These are phyloP conservation scores for Copsychus sechellarum DNA, from an alignment of 2,113 vertebrate genomes.

Conservation along the genomic window DNA sequence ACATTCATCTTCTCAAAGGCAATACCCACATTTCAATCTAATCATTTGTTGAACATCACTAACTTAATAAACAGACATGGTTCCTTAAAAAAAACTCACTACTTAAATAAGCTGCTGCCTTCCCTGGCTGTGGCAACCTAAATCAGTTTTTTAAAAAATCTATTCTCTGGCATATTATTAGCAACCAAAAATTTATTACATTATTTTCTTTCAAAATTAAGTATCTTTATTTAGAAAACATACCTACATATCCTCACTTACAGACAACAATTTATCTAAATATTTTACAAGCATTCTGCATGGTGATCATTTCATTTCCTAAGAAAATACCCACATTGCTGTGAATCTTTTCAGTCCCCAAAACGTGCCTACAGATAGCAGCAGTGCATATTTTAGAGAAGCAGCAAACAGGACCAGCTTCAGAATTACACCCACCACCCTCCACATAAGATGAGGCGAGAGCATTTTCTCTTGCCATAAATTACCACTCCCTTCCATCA, in stretches of 20 bases:
- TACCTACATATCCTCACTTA: not conserved
- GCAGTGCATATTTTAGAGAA: slow-evolving; percentile 21
- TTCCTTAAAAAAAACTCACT: not conserved
- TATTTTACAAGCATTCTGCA: not conserved
- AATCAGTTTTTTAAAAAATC: not conserved
- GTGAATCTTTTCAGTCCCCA: not conserved
- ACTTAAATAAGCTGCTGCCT: not conserved
- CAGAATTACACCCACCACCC: slow-evolving; percentile 43
- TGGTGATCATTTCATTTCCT: not conserved
- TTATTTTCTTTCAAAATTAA: not conserved
- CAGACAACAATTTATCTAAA: not conserved
- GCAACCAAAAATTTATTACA: not conserved
- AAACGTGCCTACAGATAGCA: not conserved
- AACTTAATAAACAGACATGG: not conserved
- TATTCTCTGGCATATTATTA: not conserved
- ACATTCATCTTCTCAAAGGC: not conserved
- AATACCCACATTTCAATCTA: not conserved
- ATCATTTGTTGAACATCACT: not conserved
- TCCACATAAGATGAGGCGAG: not conserved
- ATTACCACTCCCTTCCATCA: slow-evolving; percentile 22
- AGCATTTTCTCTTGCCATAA: not conserved
- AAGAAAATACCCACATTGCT: not conserved
- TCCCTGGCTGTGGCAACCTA: not conserved
- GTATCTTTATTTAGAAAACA: not conserved
- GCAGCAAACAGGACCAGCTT: slow-evolving; percentile 40